These are phyloP conservation scores for Caloenas nicobarica DNA, from an alignment of 2,113 vertebrate genomes.

Conservation along the genomic window DNA sequence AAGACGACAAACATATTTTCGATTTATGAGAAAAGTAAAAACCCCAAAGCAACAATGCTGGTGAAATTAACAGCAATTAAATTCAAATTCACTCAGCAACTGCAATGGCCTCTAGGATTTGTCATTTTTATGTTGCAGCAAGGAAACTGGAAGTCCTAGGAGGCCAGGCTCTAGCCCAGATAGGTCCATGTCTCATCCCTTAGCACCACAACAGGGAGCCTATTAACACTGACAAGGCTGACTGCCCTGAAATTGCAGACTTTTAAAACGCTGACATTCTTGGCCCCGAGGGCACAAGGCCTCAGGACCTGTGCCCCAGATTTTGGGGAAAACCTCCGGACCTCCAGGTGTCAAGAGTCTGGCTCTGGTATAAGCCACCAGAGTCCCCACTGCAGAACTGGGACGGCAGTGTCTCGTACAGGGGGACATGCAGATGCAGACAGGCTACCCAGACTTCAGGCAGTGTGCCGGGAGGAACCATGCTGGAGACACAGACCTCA, in stretches of 20 bases:
- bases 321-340: neutral
- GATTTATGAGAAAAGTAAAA: neutral
- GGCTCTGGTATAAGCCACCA: neutral
- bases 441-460: fast-evolving
- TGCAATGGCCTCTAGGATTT: neutral
- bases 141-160: conserved; percentile 8
- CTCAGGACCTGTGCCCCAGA: conserved; percentile 24
- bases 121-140: neutral
- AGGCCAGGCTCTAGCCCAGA: conserved; percentile 4
- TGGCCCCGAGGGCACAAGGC: neutral
- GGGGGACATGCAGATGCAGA: too few relatives aligned
- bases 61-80: neutral
- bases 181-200: conserved; percentile 16
- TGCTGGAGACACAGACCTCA: neutral
- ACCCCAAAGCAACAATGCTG: neutral
- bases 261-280: neutral
- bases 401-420: neutral
- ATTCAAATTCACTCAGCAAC: neutral
- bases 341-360: neutral
- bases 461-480: neutral
- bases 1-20: neutral
- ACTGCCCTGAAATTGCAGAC: conserved; percentile 35
- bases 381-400: neutral
- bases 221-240: conserved; percentile 48
- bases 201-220: conserved; percentile 29